Evolutionary conservation across 2,888 invertebrate genomes (phyloP).

Genomic region (Aporophyla nigra): DNA sequence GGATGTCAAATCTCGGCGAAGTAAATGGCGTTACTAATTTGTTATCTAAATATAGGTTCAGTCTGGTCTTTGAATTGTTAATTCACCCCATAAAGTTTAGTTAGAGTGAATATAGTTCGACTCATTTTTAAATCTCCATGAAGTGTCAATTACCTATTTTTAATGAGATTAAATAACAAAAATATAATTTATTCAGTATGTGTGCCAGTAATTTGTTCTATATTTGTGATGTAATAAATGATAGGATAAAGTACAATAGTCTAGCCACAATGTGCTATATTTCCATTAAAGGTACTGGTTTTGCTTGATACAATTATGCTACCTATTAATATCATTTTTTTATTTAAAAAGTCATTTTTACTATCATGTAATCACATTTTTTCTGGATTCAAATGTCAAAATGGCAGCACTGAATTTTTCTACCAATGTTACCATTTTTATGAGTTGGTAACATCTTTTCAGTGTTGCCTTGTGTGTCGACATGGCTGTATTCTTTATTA

Average conservation of each 20-base stretch:
- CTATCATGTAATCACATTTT: conserved; percentile 25
- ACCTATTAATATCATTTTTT: conserved; percentile 36
- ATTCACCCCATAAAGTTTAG: background rate
- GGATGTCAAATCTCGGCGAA: background rate
- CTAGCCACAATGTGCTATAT: conserved; percentile 64
- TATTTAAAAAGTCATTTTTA: conserved; percentile 35
- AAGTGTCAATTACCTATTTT: conserved; percentile 31
- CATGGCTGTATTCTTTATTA: conserved; percentile 32
- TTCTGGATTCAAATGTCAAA: conserved; percentile 30
- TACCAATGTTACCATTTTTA: conserved; percentile 36
- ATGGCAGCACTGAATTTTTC: conserved; percentile 33
- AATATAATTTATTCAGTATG: conserved; percentile 15
- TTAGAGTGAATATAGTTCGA: conserved; percentile 15
- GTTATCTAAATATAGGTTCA: conserved; percentile 8
- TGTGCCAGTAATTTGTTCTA: conserved; percentile 37
- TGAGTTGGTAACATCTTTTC: conserved; percentile 33
- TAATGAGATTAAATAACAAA: conserved; percentile 19
- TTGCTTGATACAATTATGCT: conserved; percentile 45
- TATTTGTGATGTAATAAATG: conserved; percentile 14
- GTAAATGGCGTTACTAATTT: background rate
- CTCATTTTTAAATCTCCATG: conserved; percentile 19
- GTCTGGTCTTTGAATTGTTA: background rate
- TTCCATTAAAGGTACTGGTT: conserved; percentile 60
- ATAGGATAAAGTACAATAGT: conserved; percentile 52
- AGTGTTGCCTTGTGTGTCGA: conserved; percentile 45